Evolutionary conservation across 2,797 vertebrate genomes (phyloP), one percentile per base, ranked within the genome.

Genomic region (Neostethus bicornis): DNA sequence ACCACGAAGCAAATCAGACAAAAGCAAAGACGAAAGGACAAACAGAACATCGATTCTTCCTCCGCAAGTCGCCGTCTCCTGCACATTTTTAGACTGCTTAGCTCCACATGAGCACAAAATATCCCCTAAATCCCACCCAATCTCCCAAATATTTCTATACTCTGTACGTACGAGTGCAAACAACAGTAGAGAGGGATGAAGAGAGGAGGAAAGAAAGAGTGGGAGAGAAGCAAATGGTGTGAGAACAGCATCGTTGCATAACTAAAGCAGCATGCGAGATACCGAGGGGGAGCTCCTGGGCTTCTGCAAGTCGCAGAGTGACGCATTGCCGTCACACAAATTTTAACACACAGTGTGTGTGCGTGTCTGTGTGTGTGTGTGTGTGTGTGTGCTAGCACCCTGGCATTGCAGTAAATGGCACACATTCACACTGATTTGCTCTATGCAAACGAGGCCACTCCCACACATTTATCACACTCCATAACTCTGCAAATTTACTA

Each of bases 221-320:
- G 58, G 55, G 55, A 59, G 47, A 67, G 50, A 72, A 61, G 48
- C 67, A 29, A 59, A 75, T n/a, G 45, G 73, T 69, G 79, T 75
- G 67, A 80, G 76, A 87, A 77, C 62, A 82, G 75, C 64, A 68
- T 42, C 4, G 76, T 88, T 90, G 85, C 72, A 73, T 87, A 89
- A 90, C 53, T 3, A 62, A 69, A 66, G 75, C 81, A 83, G 81
- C 81, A 89, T 80, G 81, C 72, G 70, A 81, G 85, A 64, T 73
- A 83, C 84, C 79, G 72, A 61, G 79, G 72, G 83, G 84, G 75
- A 85, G 86, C 84, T 87, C 79, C 80, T 70, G 72, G 83, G 83
- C 78, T 77, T 79, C 69, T 79, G 79, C 73, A 69, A 86, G 82
- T 78, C 75, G 64, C 81, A 88, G 67, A 70, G 70, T 87, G 83